Conservation (phyloP, 2,113 vertebrate species). For the Oxygymnocypris stewartii region DNA sequence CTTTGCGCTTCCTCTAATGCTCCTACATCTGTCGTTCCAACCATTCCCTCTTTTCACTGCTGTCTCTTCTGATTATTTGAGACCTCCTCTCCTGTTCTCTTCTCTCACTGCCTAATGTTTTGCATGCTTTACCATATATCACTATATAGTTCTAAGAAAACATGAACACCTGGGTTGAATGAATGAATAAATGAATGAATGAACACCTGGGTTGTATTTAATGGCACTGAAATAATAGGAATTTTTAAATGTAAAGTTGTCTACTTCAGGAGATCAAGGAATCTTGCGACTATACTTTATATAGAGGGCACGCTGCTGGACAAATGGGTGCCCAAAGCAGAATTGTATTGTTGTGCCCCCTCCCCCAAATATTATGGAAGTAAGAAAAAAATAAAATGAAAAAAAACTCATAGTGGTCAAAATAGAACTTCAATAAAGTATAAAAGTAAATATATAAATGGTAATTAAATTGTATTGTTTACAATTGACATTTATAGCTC, state of each 20-base stretch:
- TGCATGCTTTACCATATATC: neutral
- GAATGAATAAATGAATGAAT: too few species aligned
- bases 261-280: neutral
- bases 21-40: slow-evolving; percentile 18
- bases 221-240: neutral
- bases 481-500: too few species aligned
- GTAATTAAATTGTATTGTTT: too few species aligned
- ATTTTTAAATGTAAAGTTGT: neutral
- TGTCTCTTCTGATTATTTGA: slow-evolving; percentile 5
- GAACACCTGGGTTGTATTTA: neutral
- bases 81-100: neutral
- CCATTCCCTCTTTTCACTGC: neutral
- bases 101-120: neutral
- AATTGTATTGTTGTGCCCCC: too few species aligned
- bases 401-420: too few species aligned
- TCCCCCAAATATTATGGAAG: too few species aligned
- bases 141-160: neutral
- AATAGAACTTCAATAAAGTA: too few species aligned
- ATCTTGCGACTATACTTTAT: neutral
- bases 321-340: too few species aligned
- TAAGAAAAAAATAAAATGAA: too few species aligned
- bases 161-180: too few species aligned
- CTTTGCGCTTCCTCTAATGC: slow-evolving; percentile 10
- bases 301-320: too few species aligned
- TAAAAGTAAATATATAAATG: too few species aligned